phyloP scores from a whole-genome alignment of 2,888 invertebrate species.

The Criorhina ranunculi region DNA sequence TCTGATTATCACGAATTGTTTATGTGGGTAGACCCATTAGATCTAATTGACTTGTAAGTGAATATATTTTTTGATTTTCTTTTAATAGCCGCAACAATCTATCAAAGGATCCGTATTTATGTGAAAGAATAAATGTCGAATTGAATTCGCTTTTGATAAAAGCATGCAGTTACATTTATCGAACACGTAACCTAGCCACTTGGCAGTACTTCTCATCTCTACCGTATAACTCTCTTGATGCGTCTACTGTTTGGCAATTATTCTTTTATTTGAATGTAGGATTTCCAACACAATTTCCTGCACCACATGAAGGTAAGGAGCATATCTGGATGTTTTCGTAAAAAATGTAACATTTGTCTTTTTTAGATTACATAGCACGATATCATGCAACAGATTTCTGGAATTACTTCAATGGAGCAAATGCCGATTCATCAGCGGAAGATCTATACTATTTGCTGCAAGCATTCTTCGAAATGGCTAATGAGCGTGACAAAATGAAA shows the following conservation, averaged over 20 bases:
- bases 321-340: background rate
- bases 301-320: slow-evolving; percentile 75
- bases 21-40: slow-evolving; percentile 78
- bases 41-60: background rate
- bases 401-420: slow-evolving; percentile 87
- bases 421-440: slow-evolving; percentile 88
- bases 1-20: slow-evolving; percentile 87
- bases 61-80: background rate
- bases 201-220: slow-evolving; percentile 93
- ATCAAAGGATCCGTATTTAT: slow-evolving; percentile 85
- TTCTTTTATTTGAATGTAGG: slow-evolving; percentile 87
- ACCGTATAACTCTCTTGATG: slow-evolving; percentile 88
- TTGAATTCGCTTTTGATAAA: slow-evolving; percentile 90
- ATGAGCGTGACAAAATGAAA: slow-evolving; percentile 86
- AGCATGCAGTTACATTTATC: slow-evolving; percentile 89
- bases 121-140: slow-evolving; percentile 88
- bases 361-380: slow-evolving; percentile 85
- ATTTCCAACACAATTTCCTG: slow-evolving; percentile 83
- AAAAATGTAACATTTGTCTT: slow-evolving; percentile 26
- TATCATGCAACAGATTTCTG: slow-evolving; percentile 85
- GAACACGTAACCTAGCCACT: slow-evolving; percentile 89
- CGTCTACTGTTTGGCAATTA: slow-evolving; percentile 87
- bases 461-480: slow-evolving; percentile 92
- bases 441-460: slow-evolving; percentile 92
- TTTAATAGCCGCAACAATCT: slow-evolving; percentile 81